A percentile compares a stretch with the other conserved stretches of the same genome.
phyloP scores from a whole-genome alignment of 35 echinoderm and acorn worm species.

The Strongylocentrotus purpuratus region DNA sequence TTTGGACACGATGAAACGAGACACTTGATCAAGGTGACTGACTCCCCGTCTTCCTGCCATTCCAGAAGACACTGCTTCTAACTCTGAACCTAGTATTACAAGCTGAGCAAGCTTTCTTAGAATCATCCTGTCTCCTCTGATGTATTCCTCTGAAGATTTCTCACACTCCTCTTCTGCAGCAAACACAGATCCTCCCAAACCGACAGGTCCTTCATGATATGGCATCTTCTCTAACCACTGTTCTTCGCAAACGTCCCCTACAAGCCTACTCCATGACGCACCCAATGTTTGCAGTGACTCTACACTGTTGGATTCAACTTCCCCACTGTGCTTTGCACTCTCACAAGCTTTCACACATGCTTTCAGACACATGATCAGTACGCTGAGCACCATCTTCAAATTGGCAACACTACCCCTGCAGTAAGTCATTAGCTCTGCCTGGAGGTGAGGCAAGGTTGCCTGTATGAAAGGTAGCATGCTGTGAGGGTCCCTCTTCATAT shows the following conservation, averaged over 20 bases:
- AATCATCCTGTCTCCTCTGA: not conserved
- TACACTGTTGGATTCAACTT: not conserved
- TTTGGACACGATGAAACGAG: not conserved
- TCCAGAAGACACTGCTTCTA: not conserved
- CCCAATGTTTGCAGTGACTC: not conserved
- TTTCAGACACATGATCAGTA: not conserved
- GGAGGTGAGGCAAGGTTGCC: not conserved
- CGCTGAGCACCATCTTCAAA: slow-evolving; percentile 5
- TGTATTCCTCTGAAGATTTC: not conserved
- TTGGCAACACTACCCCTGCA: not conserved
- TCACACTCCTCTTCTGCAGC: not conserved
- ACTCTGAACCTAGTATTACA: not conserved
- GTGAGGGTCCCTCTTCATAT: not conserved
- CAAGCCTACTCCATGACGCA: not conserved
- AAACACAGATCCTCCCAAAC: not conserved
- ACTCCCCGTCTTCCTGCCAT: not conserved
- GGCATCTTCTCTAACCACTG: not conserved
- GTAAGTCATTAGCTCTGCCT: not conserved
- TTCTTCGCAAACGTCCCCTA: not conserved
- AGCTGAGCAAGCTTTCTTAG: not conserved
- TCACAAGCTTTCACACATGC: not conserved
- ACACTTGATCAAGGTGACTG: not conserved
- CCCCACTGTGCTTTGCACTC: not conserved
- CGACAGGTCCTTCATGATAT: not conserved
- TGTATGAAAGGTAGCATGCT: not conserved